Evolutionary conservation across 2,113 vertebrate species (phyloP).

Genomic region (Aspiorhynchus laticeps): DNA sequence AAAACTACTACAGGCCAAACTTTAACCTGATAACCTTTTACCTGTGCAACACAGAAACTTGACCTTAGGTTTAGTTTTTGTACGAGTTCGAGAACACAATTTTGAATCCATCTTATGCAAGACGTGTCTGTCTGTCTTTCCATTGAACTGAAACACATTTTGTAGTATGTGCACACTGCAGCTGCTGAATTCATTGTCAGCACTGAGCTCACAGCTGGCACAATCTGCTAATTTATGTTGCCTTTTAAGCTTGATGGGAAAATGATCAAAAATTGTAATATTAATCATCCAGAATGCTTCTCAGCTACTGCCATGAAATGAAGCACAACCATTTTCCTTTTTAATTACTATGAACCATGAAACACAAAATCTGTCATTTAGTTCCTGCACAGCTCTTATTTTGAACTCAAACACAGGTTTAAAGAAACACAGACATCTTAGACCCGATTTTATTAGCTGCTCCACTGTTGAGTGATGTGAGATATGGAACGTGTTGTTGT

Average conservation of each 20-base stretch:
- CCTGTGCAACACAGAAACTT: not conserved
- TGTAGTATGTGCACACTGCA: conserved; percentile 10
- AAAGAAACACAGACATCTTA: not conserved
- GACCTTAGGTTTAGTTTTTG: not conserved
- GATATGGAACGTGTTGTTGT: not conserved
- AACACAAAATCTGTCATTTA: conserved; percentile 35
- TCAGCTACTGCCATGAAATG: conserved; percentile 34
- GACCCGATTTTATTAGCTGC: not conserved
- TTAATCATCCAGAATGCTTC: conserved; percentile 46
- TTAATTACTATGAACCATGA: conserved; percentile 48
- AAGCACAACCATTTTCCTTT: conserved; percentile 39
- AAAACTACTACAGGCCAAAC: not conserved
- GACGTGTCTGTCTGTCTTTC: not conserved
- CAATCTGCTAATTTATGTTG: conserved; percentile 15
- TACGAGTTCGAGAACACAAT: not conserved
- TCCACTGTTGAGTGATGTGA: not conserved
- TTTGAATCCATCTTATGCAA: not conserved
- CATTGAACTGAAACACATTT: not conserved
- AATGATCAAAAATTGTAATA: conserved; percentile 36
- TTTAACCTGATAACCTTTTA: not conserved
- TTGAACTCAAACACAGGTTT: conserved; percentile 30
- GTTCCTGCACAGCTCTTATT: conserved; percentile 37
- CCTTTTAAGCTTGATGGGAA: conserved; percentile 26
- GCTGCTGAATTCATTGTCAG: conserved; percentile 6
- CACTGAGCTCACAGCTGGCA: not conserved